Conservation (phyloP, 2,113 vertebrate genomes). For the Penelope pileata region DNA sequence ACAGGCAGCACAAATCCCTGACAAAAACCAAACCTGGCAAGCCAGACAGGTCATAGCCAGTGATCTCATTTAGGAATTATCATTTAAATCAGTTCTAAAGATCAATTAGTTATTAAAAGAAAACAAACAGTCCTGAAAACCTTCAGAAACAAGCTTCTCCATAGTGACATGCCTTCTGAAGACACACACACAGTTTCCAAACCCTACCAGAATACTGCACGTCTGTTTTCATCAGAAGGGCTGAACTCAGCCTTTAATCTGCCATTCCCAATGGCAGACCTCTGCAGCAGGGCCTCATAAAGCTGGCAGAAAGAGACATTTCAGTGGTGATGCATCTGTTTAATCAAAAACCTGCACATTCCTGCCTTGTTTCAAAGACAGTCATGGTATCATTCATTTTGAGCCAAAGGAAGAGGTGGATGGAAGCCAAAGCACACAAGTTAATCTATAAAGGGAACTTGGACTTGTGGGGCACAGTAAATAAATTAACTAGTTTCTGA, state of each 20-base stretch:
- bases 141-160: background rate
- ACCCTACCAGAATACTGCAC: background rate
- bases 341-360: constrained; percentile 78
- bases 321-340: constrained; percentile 73
- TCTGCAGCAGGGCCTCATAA: constrained; percentile 57
- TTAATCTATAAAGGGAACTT: constrained; percentile 44
- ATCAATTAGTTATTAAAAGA: background rate
- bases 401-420: constrained; percentile 76
- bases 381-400: constrained; percentile 79
- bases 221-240: background rate
- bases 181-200: background rate
- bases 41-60: background rate
- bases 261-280: constrained; percentile 31
- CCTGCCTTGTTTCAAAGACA: constrained; percentile 80
- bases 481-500: constrained; percentile 37
- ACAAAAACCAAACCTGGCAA: background rate
- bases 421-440: constrained; percentile 72
- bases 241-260: background rate
- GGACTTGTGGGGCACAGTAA: background rate
- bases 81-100: background rate
- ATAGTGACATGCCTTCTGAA: background rate
- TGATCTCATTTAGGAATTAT: background rate
- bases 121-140: background rate
- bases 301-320: constrained; percentile 75
- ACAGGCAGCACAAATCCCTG: accelerated